Evolutionary conservation across 2,113 vertebrate species (phyloP).

Genomic region (Stigmatopora nigra): DNA sequence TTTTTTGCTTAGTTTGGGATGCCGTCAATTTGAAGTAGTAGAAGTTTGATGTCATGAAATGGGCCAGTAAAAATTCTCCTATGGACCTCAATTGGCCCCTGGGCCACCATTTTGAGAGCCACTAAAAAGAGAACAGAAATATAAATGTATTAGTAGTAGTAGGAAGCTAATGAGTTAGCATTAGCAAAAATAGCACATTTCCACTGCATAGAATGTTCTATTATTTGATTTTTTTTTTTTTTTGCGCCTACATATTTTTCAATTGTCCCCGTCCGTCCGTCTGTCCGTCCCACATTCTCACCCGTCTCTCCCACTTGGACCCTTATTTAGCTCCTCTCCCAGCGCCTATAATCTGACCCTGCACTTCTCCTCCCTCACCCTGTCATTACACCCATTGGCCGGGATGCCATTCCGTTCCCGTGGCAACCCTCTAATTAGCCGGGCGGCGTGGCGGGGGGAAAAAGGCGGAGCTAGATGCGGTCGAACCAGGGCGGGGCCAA

Average conservation of each 20-base stretch:
- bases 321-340: slow-evolving; percentile 53
- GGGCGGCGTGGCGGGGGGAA: slow-evolving; percentile 45
- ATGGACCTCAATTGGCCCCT: too few species aligned
- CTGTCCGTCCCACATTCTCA: slow-evolving; percentile 29
- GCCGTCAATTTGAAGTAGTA: slow-evolving; percentile 12
- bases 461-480: slow-evolving; percentile 45
- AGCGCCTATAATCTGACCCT: slow-evolving; percentile 69
- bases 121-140: too few species aligned
- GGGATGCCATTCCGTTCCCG: slow-evolving; percentile 65
- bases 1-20: slow-evolving; percentile 25
- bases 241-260: slow-evolving; percentile 20
- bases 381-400: slow-evolving; percentile 70
- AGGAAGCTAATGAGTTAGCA: too few species aligned
- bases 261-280: slow-evolving; percentile 15
- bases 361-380: slow-evolving; percentile 70
- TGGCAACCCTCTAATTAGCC: slow-evolving; percentile 74
- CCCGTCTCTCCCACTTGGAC: slow-evolving; percentile 27
- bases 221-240: background rate
- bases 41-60: slow-evolving; percentile 12
- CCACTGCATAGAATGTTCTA: too few species aligned
- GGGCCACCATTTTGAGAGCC: too few species aligned
- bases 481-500: slow-evolving; percentile 41
- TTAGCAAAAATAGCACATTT: too few species aligned
- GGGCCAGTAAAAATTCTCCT: too few species aligned
- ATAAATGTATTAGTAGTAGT: too few species aligned